Evolutionary conservation across 2,888 invertebrate genomes (phyloP), one percentile per base, ranked within the genome.

Genomic region (Callimorpha dominula): DNA sequence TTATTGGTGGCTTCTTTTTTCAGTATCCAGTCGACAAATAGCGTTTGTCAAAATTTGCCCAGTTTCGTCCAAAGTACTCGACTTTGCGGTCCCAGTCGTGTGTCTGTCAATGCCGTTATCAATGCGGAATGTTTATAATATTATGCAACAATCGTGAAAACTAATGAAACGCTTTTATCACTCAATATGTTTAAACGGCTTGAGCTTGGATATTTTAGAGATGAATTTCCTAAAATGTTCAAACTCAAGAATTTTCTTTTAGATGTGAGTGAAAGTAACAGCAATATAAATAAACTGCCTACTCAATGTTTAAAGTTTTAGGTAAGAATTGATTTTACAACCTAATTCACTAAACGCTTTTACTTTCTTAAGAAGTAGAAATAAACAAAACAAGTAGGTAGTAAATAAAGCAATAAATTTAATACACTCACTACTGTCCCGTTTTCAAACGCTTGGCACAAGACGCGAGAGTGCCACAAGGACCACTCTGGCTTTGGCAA

Each of bases 401-500:
- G n/a, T 87, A 85, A 84, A 86, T 88, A 86, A 88, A 88, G 86
- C 83, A 75, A 84, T 89, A 85, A 86, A 87, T 84, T 89, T 88
- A 89, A 89, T 87, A 85, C 85, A 86, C 82, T 81, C 84, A 85
- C 82, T 81, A 82, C 75, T 86, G 88, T 81, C 72, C 83, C 79
- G 81, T 72, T 79, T 83, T 82, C 86, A 80, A 79, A 77, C 66
- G 76, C 62, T 79, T 82, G 73, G 75, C 78, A 83, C 83, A 87
- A 88, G 88, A 86, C 85, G 84, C 81, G 81, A 82, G 81, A 86
- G 86, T 79, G 79, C 79, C 80, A 84, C 81, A 82, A 91, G 90
- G 87, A 86, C 86, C 93, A 89, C 93, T 93, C 84, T 73, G 86
- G 78, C 89, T 86, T 94, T 95, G 95, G 95, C 95, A 95, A 93